Conservation (phyloP, 2,888 invertebrate species). For the Drosophila falleni region DNA sequence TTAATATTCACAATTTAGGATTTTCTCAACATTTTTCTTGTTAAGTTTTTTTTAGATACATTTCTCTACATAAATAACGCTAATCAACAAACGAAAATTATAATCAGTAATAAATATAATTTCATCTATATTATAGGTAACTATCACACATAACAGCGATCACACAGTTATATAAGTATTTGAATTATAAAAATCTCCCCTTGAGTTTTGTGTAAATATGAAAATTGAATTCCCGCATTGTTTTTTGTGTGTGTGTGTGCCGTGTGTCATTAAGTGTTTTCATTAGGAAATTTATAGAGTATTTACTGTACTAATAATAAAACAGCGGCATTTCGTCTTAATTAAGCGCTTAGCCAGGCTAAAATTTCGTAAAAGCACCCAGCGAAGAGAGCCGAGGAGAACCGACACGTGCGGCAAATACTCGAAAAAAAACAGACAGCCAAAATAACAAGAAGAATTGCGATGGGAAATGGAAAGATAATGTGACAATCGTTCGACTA, state of each 20-base stretch:
- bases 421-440: conserved; percentile 25
- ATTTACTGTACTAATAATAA: conserved; percentile 76
- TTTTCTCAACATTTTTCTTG: neutral
- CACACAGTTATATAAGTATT: conserved; percentile 12
- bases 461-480: conserved; percentile 57
- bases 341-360: conserved; percentile 70
- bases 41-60: neutral
- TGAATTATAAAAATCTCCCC: conserved; percentile 47
- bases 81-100: conserved; percentile 19
- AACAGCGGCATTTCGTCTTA: conserved; percentile 79
- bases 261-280: conserved; percentile 78
- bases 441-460: conserved; percentile 31
- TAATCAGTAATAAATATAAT: conserved; percentile 14
- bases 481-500: conserved; percentile 69
- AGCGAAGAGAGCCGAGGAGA: conserved; percentile 17
- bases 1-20: neutral
- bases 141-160: conserved; percentile 7
- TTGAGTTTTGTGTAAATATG: conserved; percentile 51
- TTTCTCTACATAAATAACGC: neutral
- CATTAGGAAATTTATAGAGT: conserved; percentile 74
- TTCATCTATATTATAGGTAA: conserved; percentile 21
- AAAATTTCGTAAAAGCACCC: conserved; percentile 13
- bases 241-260: conserved; percentile 63
- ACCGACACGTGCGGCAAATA: conserved; percentile 49
- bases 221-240: conserved; percentile 76